Evolutionary conservation across 2,797 vertebrate species (phyloP).

Genomic region (Lindbergichthys nudifrons): DNA sequence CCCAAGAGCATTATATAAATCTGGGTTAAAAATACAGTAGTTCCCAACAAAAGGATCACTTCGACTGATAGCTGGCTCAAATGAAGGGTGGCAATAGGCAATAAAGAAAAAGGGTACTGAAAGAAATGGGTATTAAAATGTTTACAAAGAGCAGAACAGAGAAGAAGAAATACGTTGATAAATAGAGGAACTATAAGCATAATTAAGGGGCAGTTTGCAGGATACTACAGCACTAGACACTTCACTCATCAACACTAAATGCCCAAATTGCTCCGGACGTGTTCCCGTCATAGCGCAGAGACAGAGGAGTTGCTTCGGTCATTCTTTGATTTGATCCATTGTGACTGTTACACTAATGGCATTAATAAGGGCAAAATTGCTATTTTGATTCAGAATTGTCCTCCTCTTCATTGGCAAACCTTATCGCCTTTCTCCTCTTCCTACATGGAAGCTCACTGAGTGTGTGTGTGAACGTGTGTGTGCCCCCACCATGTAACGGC

Average conservation of each 20-base stretch:
- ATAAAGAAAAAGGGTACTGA: slow-evolving; percentile 11
- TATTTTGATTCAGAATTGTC: slow-evolving; percentile 85
- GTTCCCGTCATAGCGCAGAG: slow-evolving; percentile 81
- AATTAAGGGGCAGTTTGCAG: slow-evolving; percentile 60
- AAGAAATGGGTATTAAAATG: slow-evolving; percentile 10
- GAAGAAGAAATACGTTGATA: not conserved
- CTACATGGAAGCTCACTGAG: slow-evolving; percentile 38
- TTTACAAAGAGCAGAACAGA: slow-evolving; percentile 4
- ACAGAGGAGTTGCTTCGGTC: slow-evolving; percentile 85
- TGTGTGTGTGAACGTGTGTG: slow-evolving; percentile 3
- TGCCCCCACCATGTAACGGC: slow-evolving; percentile 46
- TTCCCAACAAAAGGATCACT: slow-evolving; percentile 54
- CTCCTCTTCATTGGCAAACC: slow-evolving; percentile 71
- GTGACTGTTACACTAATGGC: slow-evolving; percentile 90
- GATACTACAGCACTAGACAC: slow-evolving; percentile 73
- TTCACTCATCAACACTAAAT: slow-evolving; percentile 84
- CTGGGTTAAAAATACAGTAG: slow-evolving; percentile 66
- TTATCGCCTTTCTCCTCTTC: slow-evolving; percentile 56
- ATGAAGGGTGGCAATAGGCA: slow-evolving; percentile 17
- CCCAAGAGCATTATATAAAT: slow-evolving; percentile 69
- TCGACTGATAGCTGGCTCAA: slow-evolving; percentile 46
- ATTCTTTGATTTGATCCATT: slow-evolving; percentile 86
- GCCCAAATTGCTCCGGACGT: slow-evolving; percentile 83
- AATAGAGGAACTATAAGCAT: slow-evolving; percentile 39
- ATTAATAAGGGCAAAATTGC: slow-evolving; percentile 90